Evolutionary conservation across 2,888 invertebrate species (phyloP).

Genomic region (Cotesia congregata): DNA sequence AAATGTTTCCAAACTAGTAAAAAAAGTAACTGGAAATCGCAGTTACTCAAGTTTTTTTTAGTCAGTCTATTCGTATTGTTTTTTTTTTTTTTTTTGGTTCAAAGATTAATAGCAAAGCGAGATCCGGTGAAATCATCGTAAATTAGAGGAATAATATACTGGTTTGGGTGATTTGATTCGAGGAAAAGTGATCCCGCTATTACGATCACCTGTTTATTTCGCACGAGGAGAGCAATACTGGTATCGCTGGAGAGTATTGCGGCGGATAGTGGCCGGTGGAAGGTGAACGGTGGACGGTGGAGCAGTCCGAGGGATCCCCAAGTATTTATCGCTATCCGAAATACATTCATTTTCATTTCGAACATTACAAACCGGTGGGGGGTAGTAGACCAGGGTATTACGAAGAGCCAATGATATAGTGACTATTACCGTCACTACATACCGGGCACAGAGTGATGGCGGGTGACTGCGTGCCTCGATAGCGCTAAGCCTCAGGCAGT

Average conservation of each 20-base stretch:
- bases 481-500: conserved; percentile 70
- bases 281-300: not conserved
- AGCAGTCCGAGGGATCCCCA: conserved; percentile 56
- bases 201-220: conserved; percentile 65
- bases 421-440: conserved; percentile 71
- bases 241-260: not conserved
- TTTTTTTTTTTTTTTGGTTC: not conserved
- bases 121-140: not conserved
- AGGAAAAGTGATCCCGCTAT: conserved; percentile 49
- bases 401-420: conserved; percentile 71
- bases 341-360: conserved; percentile 71
- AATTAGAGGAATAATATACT: not conserved
- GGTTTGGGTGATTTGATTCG: not conserved
- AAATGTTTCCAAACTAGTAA: not conserved
- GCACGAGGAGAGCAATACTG: conserved; percentile 41
- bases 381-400: conserved; percentile 66
- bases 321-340: conserved; percentile 70
- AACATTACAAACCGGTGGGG: conserved; percentile 62
- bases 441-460: conserved; percentile 69
- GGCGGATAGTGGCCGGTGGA: too few relatives aligned
- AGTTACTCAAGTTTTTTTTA: not conserved
- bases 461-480: conserved; percentile 70
- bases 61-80: not conserved
- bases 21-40: not conserved
- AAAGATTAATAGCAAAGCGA: not conserved